A percentile compares a stretch with the other conserved stretches of the same genome.
Conservation (phyloP, 2,888 invertebrate genomes). For the Sclerodermus sp. region DNA sequence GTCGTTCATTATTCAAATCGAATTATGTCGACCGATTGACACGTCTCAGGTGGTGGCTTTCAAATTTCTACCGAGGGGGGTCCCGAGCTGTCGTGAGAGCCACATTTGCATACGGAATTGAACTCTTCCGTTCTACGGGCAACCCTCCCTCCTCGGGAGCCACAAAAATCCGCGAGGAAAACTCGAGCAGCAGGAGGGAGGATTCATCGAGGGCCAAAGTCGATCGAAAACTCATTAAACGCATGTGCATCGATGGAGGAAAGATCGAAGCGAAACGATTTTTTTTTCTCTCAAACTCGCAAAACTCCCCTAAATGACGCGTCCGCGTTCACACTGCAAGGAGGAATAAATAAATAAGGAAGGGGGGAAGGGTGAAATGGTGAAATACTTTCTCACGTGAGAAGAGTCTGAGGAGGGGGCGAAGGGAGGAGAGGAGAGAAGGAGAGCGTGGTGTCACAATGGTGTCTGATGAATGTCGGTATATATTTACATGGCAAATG, state of each 20-base stretch:
- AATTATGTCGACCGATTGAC: slow-evolving; percentile 50
- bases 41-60: slow-evolving; percentile 45
- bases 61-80: slow-evolving; percentile 27
- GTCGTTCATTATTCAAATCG: slow-evolving; percentile 48
- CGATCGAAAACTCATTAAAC: too few relatives aligned
- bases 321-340: too few relatives aligned
- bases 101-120: slow-evolving; percentile 46
- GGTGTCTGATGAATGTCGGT: slow-evolving; percentile 53
- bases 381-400: slow-evolving; percentile 28
- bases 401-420: too few relatives aligned
- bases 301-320: too few relatives aligned
- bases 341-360: too few relatives aligned
- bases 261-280: too few relatives aligned
- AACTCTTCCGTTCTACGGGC: slow-evolving; percentile 24
- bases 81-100: not conserved
- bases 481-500: slow-evolving; percentile 55
- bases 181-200: too few relatives aligned
- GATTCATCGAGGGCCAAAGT: too few relatives aligned
- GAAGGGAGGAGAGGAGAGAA: slow-evolving; percentile 4
- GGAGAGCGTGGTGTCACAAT: slow-evolving; percentile 38
- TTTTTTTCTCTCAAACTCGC: too few relatives aligned
- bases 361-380: not conserved
- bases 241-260: too few relatives aligned
- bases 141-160: too few relatives aligned
- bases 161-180: too few relatives aligned